phyloP scores from a whole-genome alignment of 2,888 invertebrate species.

The Cosmopolites sordidus region DNA sequence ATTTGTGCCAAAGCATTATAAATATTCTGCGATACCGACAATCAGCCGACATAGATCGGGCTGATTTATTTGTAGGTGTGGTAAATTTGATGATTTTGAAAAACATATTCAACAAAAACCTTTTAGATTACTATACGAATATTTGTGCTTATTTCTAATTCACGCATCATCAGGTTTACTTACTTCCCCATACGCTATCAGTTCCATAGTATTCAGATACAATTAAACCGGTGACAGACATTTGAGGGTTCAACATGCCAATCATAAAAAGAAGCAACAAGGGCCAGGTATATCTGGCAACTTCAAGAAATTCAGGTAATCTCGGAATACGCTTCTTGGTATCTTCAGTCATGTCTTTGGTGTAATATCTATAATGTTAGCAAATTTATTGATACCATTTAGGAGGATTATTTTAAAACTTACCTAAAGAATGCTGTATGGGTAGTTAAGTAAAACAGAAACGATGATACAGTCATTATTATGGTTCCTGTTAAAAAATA shows the following conservation, averaged over 20 bases:
- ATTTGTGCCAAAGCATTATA: too few relatives aligned
- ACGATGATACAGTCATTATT: constrained; percentile 10
- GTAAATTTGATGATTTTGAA: too few relatives aligned
- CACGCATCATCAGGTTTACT: too few relatives aligned
- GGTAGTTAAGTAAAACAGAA: constrained; percentile 10
- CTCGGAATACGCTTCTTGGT: constrained; percentile 5
- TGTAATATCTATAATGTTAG: constrained; percentile 5
- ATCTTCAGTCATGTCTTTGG: constrained; percentile 1
- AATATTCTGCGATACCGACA: too few relatives aligned
- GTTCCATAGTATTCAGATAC: constrained; percentile 14
- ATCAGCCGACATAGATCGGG: too few relatives aligned
- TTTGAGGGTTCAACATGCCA: not conserved
- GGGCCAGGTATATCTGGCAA: constrained; percentile 5
- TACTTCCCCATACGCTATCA: constrained; percentile 11
- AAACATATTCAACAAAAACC: too few relatives aligned
- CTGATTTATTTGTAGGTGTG: too few relatives aligned
- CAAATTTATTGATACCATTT: not conserved
- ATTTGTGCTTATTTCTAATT: too few relatives aligned
- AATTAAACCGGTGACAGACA: not conserved
- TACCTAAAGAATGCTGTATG: constrained; percentile 2
- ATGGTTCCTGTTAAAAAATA: constrained; percentile 23
- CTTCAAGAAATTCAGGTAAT: constrained; percentile 3
- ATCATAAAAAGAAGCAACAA: constrained; percentile 3
- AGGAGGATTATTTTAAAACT: not conserved
- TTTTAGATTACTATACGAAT: too few relatives aligned